A percentile compares a stretch with the other conserved stretches of the same genome.
These are phyloP conservation scores for Tachyglossus aculeatus DNA, from an alignment of 2,797 vertebrate genomes.

Conservation along the genomic window DNA sequence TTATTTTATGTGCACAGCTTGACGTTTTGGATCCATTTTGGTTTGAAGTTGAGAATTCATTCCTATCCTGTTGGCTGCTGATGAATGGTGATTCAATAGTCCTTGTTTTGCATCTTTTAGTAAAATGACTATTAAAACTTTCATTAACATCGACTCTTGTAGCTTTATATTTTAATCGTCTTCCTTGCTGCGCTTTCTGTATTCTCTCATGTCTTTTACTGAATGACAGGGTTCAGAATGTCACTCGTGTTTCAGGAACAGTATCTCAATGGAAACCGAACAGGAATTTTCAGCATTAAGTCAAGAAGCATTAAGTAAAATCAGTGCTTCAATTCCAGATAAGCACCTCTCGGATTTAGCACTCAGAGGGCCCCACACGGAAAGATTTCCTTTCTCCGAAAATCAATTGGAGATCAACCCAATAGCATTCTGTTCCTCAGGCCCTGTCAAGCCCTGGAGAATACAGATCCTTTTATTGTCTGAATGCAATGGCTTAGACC, in stretches of 20 bases:
- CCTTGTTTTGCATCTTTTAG: conserved; percentile 73
- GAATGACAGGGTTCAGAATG: conserved; percentile 27
- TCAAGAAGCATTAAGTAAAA: conserved; percentile 27
- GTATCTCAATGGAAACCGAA: conserved; percentile 20
- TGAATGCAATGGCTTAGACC: not conserved
- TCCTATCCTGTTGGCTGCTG: conserved; percentile 71
- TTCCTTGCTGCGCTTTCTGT: conserved; percentile 43
- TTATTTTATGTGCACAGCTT: conserved; percentile 72
- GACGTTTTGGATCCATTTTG: conserved; percentile 64
- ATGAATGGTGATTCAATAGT: conserved; percentile 69
- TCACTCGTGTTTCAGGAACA: conserved; percentile 10
- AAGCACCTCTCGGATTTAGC: conserved; percentile 6
- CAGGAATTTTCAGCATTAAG: conserved; percentile 18
- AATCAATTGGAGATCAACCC: no score
- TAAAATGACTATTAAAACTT: conserved; percentile 74
- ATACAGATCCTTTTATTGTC: no score
- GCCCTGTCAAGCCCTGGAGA: no score
- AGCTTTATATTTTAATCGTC: conserved; percentile 57
- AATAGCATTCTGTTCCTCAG: no score
- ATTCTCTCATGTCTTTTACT: conserved; percentile 41
- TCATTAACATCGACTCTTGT: conserved; percentile 64
- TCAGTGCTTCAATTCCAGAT: conserved; percentile 15
- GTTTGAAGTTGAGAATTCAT: conserved; percentile 73
- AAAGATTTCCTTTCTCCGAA: not conserved
- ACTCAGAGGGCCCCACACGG: not conserved